Percentiles rank a stretch among this genome's conserved stretches.
These are phyloP conservation scores for Tigriopus californicus DNA, from an alignment of 2,888 invertebrate species.

Conservation along the genomic window DNA sequence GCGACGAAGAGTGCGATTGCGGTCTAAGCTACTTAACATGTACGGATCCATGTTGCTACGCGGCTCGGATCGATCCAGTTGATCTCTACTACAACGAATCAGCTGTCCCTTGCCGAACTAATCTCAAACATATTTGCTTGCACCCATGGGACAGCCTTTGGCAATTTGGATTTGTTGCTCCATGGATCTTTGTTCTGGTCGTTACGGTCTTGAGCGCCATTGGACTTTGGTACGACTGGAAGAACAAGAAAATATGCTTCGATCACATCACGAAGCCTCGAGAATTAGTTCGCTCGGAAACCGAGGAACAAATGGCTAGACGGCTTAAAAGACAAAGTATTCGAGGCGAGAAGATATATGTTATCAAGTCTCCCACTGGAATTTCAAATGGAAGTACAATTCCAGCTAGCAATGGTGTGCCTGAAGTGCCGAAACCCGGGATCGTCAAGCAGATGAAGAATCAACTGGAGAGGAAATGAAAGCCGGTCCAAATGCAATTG, in stretches of 20 bases:
- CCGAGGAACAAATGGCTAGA: no score
- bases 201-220: neutral
- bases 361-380: no score
- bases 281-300: no score
- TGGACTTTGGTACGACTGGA: constrained; percentile 1
- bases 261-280: neutral
- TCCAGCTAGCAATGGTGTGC: no score
- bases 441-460: no score
- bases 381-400: no score
- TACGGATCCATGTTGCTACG: neutral
- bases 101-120: neutral
- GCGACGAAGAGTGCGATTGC: constrained; percentile 4
- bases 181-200: neutral
- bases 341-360: no score
- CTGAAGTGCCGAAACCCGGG: no score
- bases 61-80: neutral
- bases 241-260: neutral
- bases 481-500: no score
- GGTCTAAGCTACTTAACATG: neutral
- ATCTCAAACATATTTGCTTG: neutral
- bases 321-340: no score
- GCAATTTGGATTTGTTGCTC: neutral
- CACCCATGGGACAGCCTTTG: neutral
- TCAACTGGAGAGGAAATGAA: no score
- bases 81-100: neutral